Base-by-base conservation (phyloP, 2,888 invertebrate species). In the Caenorhabditis sinica region DNA sequence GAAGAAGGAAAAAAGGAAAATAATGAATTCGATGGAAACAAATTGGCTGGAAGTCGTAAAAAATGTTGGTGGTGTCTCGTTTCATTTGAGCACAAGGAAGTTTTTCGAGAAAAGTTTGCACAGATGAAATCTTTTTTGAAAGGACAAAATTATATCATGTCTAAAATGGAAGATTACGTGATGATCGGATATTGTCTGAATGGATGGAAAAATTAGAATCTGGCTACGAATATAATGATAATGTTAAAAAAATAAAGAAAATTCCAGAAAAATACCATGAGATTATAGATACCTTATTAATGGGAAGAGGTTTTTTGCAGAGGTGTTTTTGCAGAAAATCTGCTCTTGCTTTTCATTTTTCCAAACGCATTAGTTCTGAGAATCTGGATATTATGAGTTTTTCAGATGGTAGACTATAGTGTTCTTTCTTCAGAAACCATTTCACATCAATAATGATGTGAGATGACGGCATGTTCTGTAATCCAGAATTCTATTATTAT, bases 21-120 rank as follows among this genome's bases (percentile, higher is more conserved):
- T 60, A 63, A 60, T 63, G 69, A 40, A 66, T 75, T 75, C 66
- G 45, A n/a, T 30, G 25, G 40, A 43, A 43, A 49, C 76, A 51
- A 75, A 66, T 66, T 66, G 45, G 23, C 33, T 45, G 66, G 58
- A 73, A 76, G 28, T 28, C 51, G 49, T 60, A 56, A 25, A 23
- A 40, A 65, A 45, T 15, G 25, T 28, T 15, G 13, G 6, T 65
- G 60, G 25, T 53, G 33, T 33, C 30, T 51, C 51, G 23, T 51
- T 45, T 45, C 15, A 45, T 45, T 17, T 5, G 45, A 49, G 15
- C 56, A 56, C 56, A 25, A 56, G 56, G 56, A 56, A 56, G 56
- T 56, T 25, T 9, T 53, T 20, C 15, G 2, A 28, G 28, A 56
- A 56, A 28, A 56, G 53, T 58, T 30, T 11, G 28, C 20, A 17